Conservation (phyloP, 2,797 vertebrate species). For the Sebastes nivosus region DNA sequence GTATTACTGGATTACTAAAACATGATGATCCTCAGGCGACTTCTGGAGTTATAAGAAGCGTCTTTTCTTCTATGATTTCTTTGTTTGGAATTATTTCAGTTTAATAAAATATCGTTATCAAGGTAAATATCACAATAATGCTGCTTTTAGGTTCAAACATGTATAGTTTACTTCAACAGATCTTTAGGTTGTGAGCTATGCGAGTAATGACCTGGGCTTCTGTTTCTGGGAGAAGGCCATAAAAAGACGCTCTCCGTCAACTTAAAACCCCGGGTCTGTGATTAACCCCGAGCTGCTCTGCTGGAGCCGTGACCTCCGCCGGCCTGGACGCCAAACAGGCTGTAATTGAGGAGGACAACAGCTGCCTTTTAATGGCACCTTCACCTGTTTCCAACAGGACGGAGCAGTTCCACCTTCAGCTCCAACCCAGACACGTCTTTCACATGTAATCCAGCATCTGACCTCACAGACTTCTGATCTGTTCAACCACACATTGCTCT, state of each 20-base stretch:
- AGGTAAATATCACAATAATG: no score
- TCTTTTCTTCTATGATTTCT: no score
- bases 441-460: no score
- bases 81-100: no score
- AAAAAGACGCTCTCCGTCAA: slow-evolving; percentile 43
- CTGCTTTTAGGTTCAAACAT: no score
- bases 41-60: not conserved
- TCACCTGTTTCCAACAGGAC: slow-evolving; percentile 71
- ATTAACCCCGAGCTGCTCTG: slow-evolving; percentile 67
- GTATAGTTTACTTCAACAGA: no score
- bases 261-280: slow-evolving; percentile 57
- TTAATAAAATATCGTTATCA: no score
- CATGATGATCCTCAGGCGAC: not conserved
- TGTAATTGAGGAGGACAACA: slow-evolving; percentile 73
- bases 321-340: slow-evolving; percentile 41
- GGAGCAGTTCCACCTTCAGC: not conserved
- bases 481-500: no score
- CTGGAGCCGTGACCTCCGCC: slow-evolving; percentile 51
- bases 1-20: not conserved
- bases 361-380: slow-evolving; percentile 71
- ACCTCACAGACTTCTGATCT: no score
- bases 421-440: no score
- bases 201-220: slow-evolving; percentile 59
- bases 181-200: slow-evolving; percentile 11
- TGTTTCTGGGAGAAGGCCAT: slow-evolving; percentile 58